These are phyloP conservation scores for Timema podura DNA, from an alignment of 2,888 invertebrate genomes.

Conservation along the genomic window DNA sequence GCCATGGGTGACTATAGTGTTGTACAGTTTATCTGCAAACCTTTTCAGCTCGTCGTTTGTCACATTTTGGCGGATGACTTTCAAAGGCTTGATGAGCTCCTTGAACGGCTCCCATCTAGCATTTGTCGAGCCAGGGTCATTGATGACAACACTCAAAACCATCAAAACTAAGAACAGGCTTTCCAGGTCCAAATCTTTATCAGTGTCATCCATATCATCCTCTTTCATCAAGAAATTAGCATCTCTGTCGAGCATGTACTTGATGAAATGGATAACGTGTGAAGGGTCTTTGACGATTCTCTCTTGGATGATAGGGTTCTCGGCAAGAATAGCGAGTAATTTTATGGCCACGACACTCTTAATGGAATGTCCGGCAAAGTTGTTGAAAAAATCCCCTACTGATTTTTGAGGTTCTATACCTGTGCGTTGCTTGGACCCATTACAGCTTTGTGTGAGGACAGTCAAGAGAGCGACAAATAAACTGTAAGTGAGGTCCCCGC, in stretches of 20 bases:
- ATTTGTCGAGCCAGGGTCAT: conserved; percentile 31
- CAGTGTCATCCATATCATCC: conserved; percentile 29
- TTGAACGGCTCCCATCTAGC: conserved; percentile 40
- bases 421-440: background rate
- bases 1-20: conserved; percentile 40
- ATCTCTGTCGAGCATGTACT: conserved; percentile 39
- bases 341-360: conserved; percentile 26
- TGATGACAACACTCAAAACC: conserved; percentile 43
- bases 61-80: conserved; percentile 33
- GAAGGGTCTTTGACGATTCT: conserved; percentile 41
- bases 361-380: conserved; percentile 20
- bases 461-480: conserved; percentile 27
- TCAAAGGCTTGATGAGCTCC: conserved; percentile 40
- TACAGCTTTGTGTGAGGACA: conserved; percentile 1
- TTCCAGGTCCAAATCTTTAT: conserved; percentile 32
- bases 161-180: conserved; percentile 43
- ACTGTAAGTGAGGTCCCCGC: conserved; percentile 27
- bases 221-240: conserved; percentile 27
- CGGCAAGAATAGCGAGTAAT: conserved; percentile 42
- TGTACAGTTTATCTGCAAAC: conserved; percentile 40
- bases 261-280: conserved; percentile 42
- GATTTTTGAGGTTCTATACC: background rate
- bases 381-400: conserved; percentile 5
- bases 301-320: conserved; percentile 41
- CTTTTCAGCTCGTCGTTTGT: conserved; percentile 35